phyloP scores from a whole-genome alignment of 2,113 vertebrate species.

The Neolamprologus tretocephalus region DNA sequence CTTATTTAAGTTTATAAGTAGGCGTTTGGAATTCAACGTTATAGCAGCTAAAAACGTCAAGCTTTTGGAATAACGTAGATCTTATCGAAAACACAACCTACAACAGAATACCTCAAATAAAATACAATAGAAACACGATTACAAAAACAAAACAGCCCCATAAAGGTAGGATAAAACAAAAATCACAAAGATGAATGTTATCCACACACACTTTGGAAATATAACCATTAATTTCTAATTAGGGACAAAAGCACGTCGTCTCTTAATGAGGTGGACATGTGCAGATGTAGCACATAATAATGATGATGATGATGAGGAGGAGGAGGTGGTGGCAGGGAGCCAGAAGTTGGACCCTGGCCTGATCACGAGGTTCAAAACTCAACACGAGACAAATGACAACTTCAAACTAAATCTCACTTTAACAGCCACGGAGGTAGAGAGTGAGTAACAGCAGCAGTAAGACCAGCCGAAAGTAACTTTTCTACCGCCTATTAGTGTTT shows the following conservation, averaged over 20 bases:
- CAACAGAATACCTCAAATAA: background rate
- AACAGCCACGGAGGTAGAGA: background rate
- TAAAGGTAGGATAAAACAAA: background rate
- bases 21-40: background rate
- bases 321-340: rapidly evolving
- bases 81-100: background rate
- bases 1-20: background rate
- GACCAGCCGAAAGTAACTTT: background rate
- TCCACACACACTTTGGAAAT: background rate
- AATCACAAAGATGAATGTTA: background rate
- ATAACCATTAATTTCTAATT: background rate
- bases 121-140: background rate
- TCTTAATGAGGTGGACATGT: background rate
- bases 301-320: rapidly evolving
- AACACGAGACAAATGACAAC: background rate
- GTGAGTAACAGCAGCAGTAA: background rate
- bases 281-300: background rate
- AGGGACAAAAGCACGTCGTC: background rate
- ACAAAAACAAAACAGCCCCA: background rate
- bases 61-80: background rate
- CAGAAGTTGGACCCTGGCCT: background rate
- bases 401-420: background rate
- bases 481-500: background rate
- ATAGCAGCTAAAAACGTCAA: background rate
- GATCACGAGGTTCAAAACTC: slow-evolving; percentile 34